Evolutionary conservation across 2,113 vertebrate genomes (phyloP), one percentile per base, ranked within the genome.

Genomic region (Varanus komodoensis): DNA sequence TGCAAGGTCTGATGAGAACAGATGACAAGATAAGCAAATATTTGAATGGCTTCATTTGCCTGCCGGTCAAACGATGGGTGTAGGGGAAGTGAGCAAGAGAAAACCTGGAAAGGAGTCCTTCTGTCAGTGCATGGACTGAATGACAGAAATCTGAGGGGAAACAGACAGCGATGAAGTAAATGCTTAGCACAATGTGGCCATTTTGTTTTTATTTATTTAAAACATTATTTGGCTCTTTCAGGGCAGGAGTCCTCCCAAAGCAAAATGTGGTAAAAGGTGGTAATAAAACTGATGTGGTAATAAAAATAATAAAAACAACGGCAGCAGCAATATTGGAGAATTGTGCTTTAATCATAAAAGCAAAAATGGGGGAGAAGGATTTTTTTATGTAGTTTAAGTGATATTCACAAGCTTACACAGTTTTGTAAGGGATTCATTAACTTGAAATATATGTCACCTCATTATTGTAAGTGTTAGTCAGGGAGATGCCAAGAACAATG

Each of bases 31-130:
- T 96, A 96, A 97, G 97, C 97, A 98, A 97, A 98, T 97, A 98
- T 97, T 98, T 97, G 97, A 97, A 97, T 93, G 96, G 96, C 96
- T 97, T 97, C 95, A 97, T 97, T 97, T 97, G 96, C 97, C 97
- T 95, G 92, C 88, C 87, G 96, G 97, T 97, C 97, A 97, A 97
- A 96, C 82, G 77, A 52, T 93, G 92, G 54, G 89, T 95, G 50
- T 83, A 93, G 83, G 88, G 68, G 77, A 96, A 93, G 79, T 88
- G 94, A 92, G 94, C 94, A 94, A 94, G 68, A 15, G 90, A 96
- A 97, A 96, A 95, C 88, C 83, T 96, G 96, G 92, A 91, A 96
- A 88, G 95, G 89, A 92, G 87, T 85, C 87, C 82, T 93, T 91
- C 94, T 94, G 92, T 93, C 92, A 86, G 90, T 92, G 79, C 17